phyloP scores from a whole-genome alignment of 2,113 vertebrate species.

The Sterna hirundo region DNA sequence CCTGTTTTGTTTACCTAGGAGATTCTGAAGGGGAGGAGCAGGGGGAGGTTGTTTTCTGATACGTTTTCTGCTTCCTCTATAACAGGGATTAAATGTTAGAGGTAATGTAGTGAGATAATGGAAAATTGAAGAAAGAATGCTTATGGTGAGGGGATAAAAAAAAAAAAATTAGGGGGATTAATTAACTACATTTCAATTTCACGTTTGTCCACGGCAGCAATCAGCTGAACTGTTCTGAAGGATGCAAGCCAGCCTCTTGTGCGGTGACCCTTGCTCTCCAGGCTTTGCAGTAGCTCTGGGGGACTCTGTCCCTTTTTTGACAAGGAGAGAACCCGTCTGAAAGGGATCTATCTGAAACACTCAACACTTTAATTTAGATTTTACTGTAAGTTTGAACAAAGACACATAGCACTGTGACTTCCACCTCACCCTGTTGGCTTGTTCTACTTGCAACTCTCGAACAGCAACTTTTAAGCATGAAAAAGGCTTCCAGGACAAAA shows the following conservation, averaged over 20 bases:
- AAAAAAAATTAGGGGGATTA: not conserved
- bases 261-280: not conserved
- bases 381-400: not conserved
- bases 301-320: not conserved
- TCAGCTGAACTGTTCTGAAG: not conserved
- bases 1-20: not conserved
- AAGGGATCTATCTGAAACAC: not conserved
- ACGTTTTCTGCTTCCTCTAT: not conserved
- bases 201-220: not conserved
- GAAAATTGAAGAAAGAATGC: not conserved
- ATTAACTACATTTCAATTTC: constrained; percentile 9
- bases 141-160: not conserved
- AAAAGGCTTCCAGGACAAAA: not conserved
- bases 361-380: not conserved
- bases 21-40: not conserved
- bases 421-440: not conserved
- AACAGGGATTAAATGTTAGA: constrained; percentile 1
- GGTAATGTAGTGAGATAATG: not conserved
- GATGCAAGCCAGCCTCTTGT: not conserved
- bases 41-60: not conserved
- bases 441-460: not conserved
- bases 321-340: not conserved
- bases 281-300: not conserved
- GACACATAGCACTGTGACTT: not conserved
- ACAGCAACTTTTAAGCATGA: not conserved